These are phyloP conservation scores for Ochlodes sylvanus DNA, from an alignment of 2,888 invertebrate species.

Conservation along the genomic window DNA sequence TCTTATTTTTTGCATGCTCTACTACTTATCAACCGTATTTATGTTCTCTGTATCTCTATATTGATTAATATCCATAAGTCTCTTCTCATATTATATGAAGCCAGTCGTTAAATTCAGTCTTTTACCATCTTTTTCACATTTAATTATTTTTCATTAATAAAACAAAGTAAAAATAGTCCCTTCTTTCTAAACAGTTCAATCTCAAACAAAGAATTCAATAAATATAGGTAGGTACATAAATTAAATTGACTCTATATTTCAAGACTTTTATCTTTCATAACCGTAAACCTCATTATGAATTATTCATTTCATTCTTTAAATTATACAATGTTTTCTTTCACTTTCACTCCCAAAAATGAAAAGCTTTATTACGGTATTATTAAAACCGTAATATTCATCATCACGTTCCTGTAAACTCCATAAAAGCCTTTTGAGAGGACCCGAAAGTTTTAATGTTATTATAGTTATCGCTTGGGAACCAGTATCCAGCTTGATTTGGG, in stretches of 20 bases:
- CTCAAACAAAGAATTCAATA: too few species aligned
- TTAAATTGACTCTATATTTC: not conserved
- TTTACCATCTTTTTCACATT: too few species aligned
- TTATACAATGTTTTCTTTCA: not conserved
- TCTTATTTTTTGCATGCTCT: too few species aligned
- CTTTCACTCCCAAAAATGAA: not conserved
- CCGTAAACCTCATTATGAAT: not conserved
- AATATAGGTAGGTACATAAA: too few species aligned
- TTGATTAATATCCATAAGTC: too few species aligned
- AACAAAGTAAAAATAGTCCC: too few species aligned
- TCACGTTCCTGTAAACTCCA: constrained; percentile 7
- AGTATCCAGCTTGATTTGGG: not conserved
- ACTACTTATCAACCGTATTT: too few species aligned
- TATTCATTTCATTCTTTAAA: not conserved
- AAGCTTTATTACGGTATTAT: constrained; percentile 2
- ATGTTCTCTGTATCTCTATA: too few species aligned
- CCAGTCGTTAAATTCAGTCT: too few species aligned
- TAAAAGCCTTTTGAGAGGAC: constrained; percentile 15
- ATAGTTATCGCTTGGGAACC: constrained; percentile 14
- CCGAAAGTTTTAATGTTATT: constrained; percentile 26
- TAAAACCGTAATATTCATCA: constrained; percentile 17
- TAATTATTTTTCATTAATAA: too few species aligned
- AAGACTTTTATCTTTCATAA: not conserved
- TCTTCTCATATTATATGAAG: too few species aligned
- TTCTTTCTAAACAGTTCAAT: too few species aligned